Conservation (phyloP, 1,140 invertebrate species). For the Hypsibius dujardini region DNA sequence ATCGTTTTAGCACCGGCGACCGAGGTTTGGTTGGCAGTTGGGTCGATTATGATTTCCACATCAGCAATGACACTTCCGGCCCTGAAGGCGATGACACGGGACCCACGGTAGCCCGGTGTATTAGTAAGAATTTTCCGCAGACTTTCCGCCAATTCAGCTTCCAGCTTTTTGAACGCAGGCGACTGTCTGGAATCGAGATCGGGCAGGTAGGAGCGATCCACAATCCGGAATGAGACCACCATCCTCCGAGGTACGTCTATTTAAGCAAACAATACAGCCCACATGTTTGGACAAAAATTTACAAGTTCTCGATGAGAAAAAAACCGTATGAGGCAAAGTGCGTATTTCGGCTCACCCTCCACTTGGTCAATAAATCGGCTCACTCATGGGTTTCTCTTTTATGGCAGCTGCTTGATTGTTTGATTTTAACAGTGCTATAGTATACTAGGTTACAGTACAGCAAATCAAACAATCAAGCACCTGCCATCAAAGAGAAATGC, state of each 20-base stretch:
- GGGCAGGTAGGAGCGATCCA: neutral
- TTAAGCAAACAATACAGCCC: too few relatives aligned
- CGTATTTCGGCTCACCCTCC: too few relatives aligned
- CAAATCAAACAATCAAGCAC: too few relatives aligned
- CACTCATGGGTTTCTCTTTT: too few relatives aligned
- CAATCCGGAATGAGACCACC: slow-evolving; percentile 7
- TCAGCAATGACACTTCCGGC: neutral
- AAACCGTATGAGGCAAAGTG: too few relatives aligned
- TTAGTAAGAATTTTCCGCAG: neutral
- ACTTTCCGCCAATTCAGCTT: neutral
- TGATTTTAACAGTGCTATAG: too few relatives aligned
- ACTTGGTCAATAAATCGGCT: too few relatives aligned
- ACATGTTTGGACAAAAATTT: too few relatives aligned
- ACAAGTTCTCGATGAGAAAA: too few relatives aligned
- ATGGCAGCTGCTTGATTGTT: too few relatives aligned
- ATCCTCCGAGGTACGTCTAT: neutral
- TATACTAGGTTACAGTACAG: too few relatives aligned
- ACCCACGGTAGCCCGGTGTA: slow-evolving; percentile 1
- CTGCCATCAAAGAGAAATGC: too few relatives aligned
- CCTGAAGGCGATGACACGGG: neutral
- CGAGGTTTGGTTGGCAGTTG: slow-evolving; percentile 12
- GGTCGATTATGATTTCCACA: slow-evolving; percentile 13
- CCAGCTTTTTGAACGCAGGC: neutral
- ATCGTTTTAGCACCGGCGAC: neutral
- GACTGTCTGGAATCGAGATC: neutral